These are phyloP conservation scores for Struthidea cinerea DNA, from an alignment of 2,113 vertebrate genomes.

Conservation along the genomic window DNA sequence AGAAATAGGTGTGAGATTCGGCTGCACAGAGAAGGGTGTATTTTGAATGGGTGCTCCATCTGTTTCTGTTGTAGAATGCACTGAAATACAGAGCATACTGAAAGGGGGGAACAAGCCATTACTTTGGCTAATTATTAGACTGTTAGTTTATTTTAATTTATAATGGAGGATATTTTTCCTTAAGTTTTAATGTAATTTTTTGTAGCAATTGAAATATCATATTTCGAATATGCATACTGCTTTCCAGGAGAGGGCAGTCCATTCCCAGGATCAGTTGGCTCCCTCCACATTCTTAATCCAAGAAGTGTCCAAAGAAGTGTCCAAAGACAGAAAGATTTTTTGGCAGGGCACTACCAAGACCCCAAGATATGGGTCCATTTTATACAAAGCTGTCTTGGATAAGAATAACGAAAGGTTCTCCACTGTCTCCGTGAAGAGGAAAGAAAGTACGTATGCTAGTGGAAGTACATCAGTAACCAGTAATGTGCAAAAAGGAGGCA, in stretches of 20 bases:
- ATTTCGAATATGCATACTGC: neutral
- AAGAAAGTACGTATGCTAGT: neutral
- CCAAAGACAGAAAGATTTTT: conserved; percentile 83
- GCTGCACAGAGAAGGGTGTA: neutral
- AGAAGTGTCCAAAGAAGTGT: conserved; percentile 62
- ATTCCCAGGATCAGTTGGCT: neutral
- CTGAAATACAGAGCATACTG: neutral
- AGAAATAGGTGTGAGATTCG: neutral
- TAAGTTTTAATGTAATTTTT: neutral
- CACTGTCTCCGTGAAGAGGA: conserved; percentile 75
- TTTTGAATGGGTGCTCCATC: neutral
- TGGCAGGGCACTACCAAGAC: conserved; percentile 75
- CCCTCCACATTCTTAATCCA: conserved; percentile 69
- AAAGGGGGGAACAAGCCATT: neutral
- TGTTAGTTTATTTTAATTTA: neutral
- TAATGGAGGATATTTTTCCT: neutral
- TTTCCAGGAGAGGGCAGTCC: neutral
- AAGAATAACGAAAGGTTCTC: conserved; percentile 76
- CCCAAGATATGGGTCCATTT: conserved; percentile 81
- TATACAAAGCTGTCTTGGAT: conserved; percentile 73
- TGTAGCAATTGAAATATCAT: neutral
- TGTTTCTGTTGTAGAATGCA: neutral
- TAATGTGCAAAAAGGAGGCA: neutral
- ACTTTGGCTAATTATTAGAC: neutral
- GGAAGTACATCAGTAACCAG: neutral